phyloP scores from a whole-genome alignment of 2,888 invertebrate genomes.

The Dryomyza anilis region DNA sequence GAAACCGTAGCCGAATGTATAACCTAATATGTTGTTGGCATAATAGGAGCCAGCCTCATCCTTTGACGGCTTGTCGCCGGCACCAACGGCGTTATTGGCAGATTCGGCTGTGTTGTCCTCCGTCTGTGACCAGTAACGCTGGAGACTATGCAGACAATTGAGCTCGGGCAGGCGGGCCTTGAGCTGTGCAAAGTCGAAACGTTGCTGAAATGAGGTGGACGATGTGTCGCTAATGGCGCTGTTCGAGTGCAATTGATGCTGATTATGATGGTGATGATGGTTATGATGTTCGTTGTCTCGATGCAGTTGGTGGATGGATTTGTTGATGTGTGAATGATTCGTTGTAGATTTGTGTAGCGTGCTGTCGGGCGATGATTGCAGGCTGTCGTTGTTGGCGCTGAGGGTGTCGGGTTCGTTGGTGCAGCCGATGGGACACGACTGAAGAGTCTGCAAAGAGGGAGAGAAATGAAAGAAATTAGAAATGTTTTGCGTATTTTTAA shows the following conservation, averaged over 20 bases:
- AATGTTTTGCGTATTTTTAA: neutral
- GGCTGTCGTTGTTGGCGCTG: conserved; percentile 54
- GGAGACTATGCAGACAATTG: conserved; percentile 56
- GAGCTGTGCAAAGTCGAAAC: conserved; percentile 65
- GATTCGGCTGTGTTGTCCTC: neutral
- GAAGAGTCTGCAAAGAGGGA: conserved; percentile 68
- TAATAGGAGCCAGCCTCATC: conserved; percentile 52
- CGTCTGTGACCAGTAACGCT: conserved; percentile 49
- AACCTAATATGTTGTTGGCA: conserved; percentile 59
- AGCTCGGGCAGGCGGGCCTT: conserved; percentile 72
- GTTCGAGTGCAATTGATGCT: conserved; percentile 28
- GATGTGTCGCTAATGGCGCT: conserved; percentile 50
- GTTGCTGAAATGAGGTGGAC: conserved; percentile 57
- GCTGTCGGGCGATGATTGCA: conserved; percentile 50
- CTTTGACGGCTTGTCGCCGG: conserved; percentile 28
- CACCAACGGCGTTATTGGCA: neutral
- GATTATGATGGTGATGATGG: conserved; percentile 16
- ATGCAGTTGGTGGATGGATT: conserved; percentile 37
- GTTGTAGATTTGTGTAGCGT: conserved; percentile 49
- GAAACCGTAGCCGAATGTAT: conserved; percentile 54
- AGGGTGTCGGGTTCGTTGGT: conserved; percentile 57
- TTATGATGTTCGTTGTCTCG: conserved; percentile 24
- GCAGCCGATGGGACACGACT: conserved; percentile 68
- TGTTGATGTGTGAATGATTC: conserved; percentile 32
- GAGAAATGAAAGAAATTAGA: neutral